Conservation (phyloP, 2,888 invertebrate species). For the Vannuccia rotundouncinata region DNA sequence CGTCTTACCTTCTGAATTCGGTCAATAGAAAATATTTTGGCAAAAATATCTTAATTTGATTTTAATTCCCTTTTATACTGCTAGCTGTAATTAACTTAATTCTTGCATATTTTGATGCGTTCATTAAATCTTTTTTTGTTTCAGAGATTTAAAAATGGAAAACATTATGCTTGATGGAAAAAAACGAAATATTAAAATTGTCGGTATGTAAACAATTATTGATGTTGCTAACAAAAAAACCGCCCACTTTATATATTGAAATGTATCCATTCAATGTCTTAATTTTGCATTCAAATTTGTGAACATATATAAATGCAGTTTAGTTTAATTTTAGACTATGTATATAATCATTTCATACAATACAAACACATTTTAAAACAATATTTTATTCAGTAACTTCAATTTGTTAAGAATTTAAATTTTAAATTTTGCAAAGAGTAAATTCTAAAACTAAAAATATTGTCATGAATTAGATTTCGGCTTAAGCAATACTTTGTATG, state of each 20-base stretch:
- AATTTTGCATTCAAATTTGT: background rate
- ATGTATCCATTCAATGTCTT: background rate
- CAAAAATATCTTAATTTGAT: background rate
- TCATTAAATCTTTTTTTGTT: conserved; percentile 39
- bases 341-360: too few species aligned
- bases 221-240: background rate
- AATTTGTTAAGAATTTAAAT: too few species aligned
- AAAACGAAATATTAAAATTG: conserved; percentile 67
- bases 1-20: background rate
- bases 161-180: conserved; percentile 68
- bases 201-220: conserved; percentile 58
- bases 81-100: too few species aligned
- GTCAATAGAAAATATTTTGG: background rate
- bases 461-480: conserved; percentile 63
- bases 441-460: too few species aligned
- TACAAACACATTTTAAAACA: too few species aligned
- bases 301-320: background rate
- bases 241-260: background rate
- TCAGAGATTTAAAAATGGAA: conserved; percentile 71
- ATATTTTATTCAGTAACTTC: too few species aligned
- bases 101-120: too few species aligned
- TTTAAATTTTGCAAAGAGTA: too few species aligned
- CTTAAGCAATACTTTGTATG: conserved; percentile 65
- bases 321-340: background rate
- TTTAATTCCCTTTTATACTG: too few species aligned